Evolutionary conservation across 37 sponge, comb jelly and placozoan genomes (phyloP).

Genomic region (Tethya wilhelma): DNA sequence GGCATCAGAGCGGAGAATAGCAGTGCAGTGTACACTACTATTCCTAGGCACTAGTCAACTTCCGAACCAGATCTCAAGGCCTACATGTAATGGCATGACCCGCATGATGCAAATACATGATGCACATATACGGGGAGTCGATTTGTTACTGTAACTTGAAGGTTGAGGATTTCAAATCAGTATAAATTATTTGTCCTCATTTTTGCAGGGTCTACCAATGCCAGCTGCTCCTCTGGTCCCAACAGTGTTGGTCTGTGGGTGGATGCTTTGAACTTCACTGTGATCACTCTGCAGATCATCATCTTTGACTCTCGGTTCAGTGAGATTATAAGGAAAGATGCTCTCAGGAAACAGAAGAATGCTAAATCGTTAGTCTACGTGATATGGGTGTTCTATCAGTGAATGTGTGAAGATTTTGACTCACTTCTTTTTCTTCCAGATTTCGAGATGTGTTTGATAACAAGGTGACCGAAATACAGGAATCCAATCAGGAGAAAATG

Average conservation of each 20-base stretch:
- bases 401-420: not conserved
- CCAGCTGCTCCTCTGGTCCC: not conserved
- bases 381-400: not conserved
- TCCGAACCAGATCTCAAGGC: no score
- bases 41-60: no score
- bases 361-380: conserved; percentile 33
- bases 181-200: no score
- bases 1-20: no score
- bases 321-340: conserved; percentile 34
- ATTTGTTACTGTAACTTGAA: no score
- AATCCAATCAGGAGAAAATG: not conserved
- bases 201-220: no score
- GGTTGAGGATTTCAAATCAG: no score
- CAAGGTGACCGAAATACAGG: conserved; percentile 37
- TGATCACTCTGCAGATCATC: conserved; percentile 73
- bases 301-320: conserved; percentile 40
- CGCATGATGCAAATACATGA: no score
- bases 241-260: conserved; percentile 61
- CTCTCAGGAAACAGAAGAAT: conserved; percentile 4
- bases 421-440: conserved; percentile 9
- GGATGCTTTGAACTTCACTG: conserved; percentile 68
- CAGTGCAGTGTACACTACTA: not conserved
- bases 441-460: conserved; percentile 50
- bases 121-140: not conserved
- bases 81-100: no score